phyloP scores from a whole-genome alignment of 1,140 invertebrate genomes.

The Lordiphosa collinella region DNA sequence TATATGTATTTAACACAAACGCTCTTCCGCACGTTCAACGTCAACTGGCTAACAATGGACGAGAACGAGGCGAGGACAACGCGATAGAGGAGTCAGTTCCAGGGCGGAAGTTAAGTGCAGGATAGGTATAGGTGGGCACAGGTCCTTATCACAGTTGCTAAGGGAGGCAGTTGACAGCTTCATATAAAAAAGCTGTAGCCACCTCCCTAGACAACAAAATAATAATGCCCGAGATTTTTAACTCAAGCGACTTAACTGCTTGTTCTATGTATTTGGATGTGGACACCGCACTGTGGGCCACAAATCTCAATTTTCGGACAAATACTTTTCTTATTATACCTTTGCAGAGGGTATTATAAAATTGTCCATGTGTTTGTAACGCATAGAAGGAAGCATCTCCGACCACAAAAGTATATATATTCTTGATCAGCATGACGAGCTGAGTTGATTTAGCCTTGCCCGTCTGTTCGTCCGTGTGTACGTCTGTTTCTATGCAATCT shows the following conservation, averaged over 20 bases:
- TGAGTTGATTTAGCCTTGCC: too few species aligned
- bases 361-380: too few species aligned
- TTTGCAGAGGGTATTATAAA: too few species aligned
- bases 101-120: conserved; percentile 45
- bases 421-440: too few species aligned
- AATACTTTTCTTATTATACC: too few species aligned
- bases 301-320: too few species aligned
- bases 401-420: too few species aligned
- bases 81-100: conserved; percentile 28
- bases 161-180: conserved; percentile 16
- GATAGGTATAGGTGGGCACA: conserved; percentile 22
- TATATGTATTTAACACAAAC: conserved; percentile 30
- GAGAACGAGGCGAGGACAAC: conserved; percentile 13
- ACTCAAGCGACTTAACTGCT: conserved; percentile 6
- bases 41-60: conserved; percentile 56
- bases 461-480: too few species aligned
- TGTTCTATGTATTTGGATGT: not conserved
- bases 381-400: too few species aligned
- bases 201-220: not conserved
- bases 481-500: too few species aligned
- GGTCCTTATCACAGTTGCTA: conserved; percentile 18
- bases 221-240: conserved; percentile 1
- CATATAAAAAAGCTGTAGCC: not conserved
- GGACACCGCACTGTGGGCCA: conserved; percentile 4
- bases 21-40: conserved; percentile 72